Evolutionary conservation across 2,113 vertebrate genomes (phyloP).

Genomic region (Cromileptes altivelis): DNA sequence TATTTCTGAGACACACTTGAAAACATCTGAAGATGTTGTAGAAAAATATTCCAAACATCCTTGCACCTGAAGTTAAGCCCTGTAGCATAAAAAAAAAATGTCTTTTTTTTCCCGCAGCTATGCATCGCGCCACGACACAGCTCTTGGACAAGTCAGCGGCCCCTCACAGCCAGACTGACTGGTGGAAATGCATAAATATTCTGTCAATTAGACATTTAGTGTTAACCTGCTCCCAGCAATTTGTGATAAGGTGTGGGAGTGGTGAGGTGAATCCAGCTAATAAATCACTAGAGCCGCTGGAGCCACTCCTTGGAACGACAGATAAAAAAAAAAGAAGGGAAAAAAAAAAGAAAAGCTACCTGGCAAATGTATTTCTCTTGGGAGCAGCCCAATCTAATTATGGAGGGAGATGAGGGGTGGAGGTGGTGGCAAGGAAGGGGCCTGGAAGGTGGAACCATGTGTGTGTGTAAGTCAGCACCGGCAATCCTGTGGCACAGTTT

Average conservation of each 20-base stretch:
- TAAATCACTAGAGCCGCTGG: constrained; percentile 82
- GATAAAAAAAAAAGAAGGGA: constrained; percentile 72
- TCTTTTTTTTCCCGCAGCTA: neutral
- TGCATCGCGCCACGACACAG: constrained; percentile 6
- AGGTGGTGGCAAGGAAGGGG: constrained; percentile 24
- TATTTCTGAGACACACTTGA: neutral
- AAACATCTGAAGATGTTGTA: neutral
- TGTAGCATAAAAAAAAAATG: constrained; percentile 27
- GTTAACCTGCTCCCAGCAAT: constrained; percentile 85
- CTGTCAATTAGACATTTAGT: constrained; percentile 84
- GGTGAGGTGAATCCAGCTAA: constrained; percentile 87
- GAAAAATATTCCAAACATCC: neutral
- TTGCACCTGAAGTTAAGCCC: constrained; percentile 16
- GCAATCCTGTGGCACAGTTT: neutral
- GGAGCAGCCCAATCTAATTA: constrained; percentile 82
- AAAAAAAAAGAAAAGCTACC: constrained; percentile 54
- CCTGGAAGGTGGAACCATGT: constrained; percentile 16
- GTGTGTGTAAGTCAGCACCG: neutral
- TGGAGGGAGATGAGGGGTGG: constrained; percentile 60
- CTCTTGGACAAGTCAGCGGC: constrained; percentile 37
- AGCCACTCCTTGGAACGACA: constrained; percentile 69
- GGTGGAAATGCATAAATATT: constrained; percentile 87
- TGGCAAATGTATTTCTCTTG: constrained; percentile 84
- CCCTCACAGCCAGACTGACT: constrained; percentile 70
- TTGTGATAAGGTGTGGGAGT: constrained; percentile 87